These are phyloP conservation scores for Chalcosyrphus nemorum DNA, from an alignment of 2,888 invertebrate species.

Conservation along the genomic window DNA sequence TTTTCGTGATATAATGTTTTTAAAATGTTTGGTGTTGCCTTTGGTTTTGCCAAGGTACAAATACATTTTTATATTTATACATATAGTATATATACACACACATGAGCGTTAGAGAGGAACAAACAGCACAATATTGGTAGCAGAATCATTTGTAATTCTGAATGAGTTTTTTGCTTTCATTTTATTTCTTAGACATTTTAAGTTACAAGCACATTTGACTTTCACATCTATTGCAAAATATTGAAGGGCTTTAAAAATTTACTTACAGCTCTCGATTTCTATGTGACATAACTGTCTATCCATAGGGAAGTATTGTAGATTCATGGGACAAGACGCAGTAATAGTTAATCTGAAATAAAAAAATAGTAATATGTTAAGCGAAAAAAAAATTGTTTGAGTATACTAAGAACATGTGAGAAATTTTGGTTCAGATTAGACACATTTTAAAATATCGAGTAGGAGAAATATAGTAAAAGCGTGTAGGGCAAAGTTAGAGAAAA, in stretches of 20 bases:
- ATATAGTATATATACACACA: conserved; percentile 16
- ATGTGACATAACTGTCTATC: conserved; percentile 97
- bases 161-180: conserved; percentile 49
- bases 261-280: conserved; percentile 99
- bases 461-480: too few relatives aligned
- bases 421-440: too few relatives aligned
- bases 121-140: conserved; percentile 58
- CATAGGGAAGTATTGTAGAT: conserved; percentile 98
- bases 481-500: too few relatives aligned
- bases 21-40: conserved; percentile 10
- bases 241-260: conserved; percentile 75
- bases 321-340: conserved; percentile 98
- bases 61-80: conserved; percentile 18
- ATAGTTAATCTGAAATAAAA: conserved; percentile 87
- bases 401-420: too few relatives aligned
- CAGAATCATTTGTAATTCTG: conserved; percentile 56
- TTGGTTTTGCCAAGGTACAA: conserved; percentile 47
- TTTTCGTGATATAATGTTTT: conserved; percentile 4
- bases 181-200: conserved; percentile 8
- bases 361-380: too few relatives aligned
- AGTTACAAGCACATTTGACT: conserved; percentile 50
- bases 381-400: too few relatives aligned
- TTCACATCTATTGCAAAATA: conserved; percentile 45
- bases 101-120: conserved; percentile 33
- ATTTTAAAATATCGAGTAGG: not conserved